phyloP scores from a whole-genome alignment of 1,140 invertebrate species.

The Drosophila triauraria region DNA sequence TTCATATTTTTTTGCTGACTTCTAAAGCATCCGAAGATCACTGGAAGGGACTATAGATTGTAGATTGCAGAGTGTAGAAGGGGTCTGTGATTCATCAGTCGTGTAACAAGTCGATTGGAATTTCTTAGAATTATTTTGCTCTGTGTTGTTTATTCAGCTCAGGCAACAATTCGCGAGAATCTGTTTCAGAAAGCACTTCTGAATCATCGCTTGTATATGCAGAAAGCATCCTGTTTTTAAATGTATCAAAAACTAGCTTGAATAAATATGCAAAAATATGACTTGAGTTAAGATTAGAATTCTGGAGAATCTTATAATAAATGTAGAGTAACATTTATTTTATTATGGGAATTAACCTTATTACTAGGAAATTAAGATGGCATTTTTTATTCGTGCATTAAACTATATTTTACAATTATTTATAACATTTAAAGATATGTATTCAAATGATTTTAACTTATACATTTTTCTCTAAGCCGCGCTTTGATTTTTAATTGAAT shows the following conservation, averaged over 20 bases:
- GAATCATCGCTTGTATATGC: slow-evolving; percentile 20
- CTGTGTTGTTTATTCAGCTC: slow-evolving; percentile 12
- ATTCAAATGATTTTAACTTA: too few relatives aligned
- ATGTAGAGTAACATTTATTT: too few relatives aligned
- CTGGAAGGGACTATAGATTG: not conserved
- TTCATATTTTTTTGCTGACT: not conserved
- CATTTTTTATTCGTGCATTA: too few relatives aligned
- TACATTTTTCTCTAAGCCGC: too few relatives aligned
- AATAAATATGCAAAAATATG: not conserved
- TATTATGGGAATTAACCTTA: too few relatives aligned
- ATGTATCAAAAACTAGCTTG: not conserved
- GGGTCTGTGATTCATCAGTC: slow-evolving; percentile 13
- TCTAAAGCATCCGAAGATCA: slow-evolving; percentile 9
- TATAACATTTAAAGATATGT: too few relatives aligned
- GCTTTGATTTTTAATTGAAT: too few relatives aligned
- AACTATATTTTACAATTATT: too few relatives aligned
- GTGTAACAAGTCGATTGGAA: slow-evolving; percentile 31
- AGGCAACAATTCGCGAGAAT: slow-evolving; percentile 18
- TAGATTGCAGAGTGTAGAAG: not conserved
- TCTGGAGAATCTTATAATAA: too few relatives aligned
- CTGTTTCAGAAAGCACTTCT: slow-evolving; percentile 20
- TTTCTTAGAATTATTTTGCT: slow-evolving; percentile 29
- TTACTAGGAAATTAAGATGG: too few relatives aligned
- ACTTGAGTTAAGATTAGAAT: too few relatives aligned
- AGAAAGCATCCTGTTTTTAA: slow-evolving; percentile 8